Conservation (phyloP, 2,113 vertebrate genomes). For the Mus pahari region DNA sequence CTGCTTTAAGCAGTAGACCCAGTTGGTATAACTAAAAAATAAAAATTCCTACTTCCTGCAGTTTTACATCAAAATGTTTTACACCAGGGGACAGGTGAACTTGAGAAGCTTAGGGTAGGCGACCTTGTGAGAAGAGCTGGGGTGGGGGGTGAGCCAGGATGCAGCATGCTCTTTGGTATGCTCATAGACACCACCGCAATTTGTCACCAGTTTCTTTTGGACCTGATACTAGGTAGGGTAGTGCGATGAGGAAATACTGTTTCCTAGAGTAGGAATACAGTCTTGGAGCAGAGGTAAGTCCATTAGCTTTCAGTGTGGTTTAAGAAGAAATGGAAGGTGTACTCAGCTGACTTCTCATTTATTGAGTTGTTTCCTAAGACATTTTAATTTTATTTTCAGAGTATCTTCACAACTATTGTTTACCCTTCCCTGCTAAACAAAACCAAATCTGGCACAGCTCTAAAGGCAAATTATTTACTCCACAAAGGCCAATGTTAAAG, state of each 20-base stretch:
- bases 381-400: slow-evolving; percentile 53
- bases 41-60: slow-evolving; percentile 19
- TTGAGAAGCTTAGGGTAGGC: neutral
- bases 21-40: slow-evolving; percentile 12
- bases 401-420: slow-evolving; percentile 36
- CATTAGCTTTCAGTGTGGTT: slow-evolving; percentile 9
- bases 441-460: slow-evolving; percentile 53
- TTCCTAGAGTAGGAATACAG: slow-evolving; percentile 26
- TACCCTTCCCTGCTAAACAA: neutral
- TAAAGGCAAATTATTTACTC: slow-evolving; percentile 38
- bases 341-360: neutral
- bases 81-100: neutral
- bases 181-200: neutral
- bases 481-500: slow-evolving; percentile 56
- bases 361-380: neutral
- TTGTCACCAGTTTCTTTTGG: neutral
- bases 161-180: neutral
- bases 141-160: neutral
- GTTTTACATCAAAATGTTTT: slow-evolving; percentile 53
- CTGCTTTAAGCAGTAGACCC: neutral
- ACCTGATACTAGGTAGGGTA: neutral
- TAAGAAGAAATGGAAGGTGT: neutral
- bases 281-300: slow-evolving; percentile 18
- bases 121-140: neutral
- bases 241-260: neutral